phyloP scores from a whole-genome alignment of 2,888 invertebrate genomes.

The Phania funesta region DNA sequence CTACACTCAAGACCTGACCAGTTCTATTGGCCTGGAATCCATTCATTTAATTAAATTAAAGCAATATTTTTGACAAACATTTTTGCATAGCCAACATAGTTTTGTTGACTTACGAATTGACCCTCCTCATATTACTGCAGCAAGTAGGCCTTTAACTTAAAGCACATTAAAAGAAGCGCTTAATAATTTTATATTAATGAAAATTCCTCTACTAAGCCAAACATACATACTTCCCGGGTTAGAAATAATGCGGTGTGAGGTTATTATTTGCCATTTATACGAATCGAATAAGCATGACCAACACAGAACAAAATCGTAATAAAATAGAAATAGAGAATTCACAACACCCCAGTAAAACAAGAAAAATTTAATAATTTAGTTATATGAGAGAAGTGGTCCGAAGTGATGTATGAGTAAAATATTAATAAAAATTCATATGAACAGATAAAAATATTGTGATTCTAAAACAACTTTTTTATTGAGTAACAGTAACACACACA shows the following conservation, averaged over 20 bases:
- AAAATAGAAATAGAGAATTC: background rate
- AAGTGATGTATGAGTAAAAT: too few species aligned
- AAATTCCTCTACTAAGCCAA: conserved; percentile 16
- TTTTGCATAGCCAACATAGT: background rate
- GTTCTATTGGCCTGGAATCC: too few species aligned
- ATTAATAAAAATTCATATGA: too few species aligned
- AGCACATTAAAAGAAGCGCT: conserved; percentile 10
- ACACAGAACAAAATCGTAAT: background rate
- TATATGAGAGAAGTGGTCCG: too few species aligned
- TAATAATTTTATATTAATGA: conserved; percentile 17
- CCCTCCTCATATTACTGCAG: background rate
- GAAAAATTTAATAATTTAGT: too few species aligned
- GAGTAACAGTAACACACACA: background rate
- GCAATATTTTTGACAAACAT: too few species aligned
- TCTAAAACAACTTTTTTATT: too few species aligned
- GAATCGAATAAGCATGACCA: background rate
- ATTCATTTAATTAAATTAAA: too few species aligned
- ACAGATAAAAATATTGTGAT: too few species aligned
- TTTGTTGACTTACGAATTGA: background rate
- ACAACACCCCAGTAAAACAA: too few species aligned
- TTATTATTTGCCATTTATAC: conserved; percentile 4
- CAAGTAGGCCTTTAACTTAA: conserved; percentile 5
- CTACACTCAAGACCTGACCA: too few species aligned
- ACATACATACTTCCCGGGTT: conserved; percentile 43
- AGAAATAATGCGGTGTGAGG: conserved; percentile 38